A percentile compares a stretch with the other conserved stretches of the same genome.
Evolutionary conservation across 1,140 invertebrate species (phyloP).

Genomic region (Dolichoris vasculosae): DNA sequence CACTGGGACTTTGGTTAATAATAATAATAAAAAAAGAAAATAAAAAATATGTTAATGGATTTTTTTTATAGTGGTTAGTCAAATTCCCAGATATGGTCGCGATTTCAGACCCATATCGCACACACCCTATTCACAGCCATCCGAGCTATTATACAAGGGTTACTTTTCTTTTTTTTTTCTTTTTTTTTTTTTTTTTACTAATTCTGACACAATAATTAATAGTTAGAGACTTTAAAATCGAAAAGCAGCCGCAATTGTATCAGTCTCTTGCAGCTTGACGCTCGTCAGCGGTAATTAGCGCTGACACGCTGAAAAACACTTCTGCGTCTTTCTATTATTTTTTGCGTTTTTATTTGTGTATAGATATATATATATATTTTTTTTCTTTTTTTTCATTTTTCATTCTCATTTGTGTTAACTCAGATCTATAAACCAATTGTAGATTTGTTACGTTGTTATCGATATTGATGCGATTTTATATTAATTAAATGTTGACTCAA

Average conservation of each 20-base stretch:
- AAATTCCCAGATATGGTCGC: constrained; percentile 21
- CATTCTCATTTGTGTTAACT: constrained; percentile 8
- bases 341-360: background rate
- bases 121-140: constrained; percentile 47
- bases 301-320: constrained; percentile 37
- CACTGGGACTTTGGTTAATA: constrained; percentile 19
- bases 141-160: constrained; percentile 37
- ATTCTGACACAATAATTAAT: constrained; percentile 37
- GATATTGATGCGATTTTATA: constrained; percentile 22
- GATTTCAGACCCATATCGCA: constrained; percentile 22
- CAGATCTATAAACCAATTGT: constrained; percentile 8
- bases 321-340: constrained; percentile 33
- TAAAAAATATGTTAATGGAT: constrained; percentile 8
- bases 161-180: no score
- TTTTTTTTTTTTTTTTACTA: no score
- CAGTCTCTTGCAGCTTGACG: constrained; percentile 48
- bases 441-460: constrained; percentile 29
- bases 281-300: constrained; percentile 35
- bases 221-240: constrained; percentile 35
- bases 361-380: background rate
- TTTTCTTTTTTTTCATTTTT: constrained; percentile 7
- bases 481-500: constrained; percentile 38
- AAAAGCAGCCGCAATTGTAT: constrained; percentile 42
- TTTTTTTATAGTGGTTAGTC: constrained; percentile 40
- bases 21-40: constrained; percentile 21